phyloP scores from a whole-genome alignment of 2,888 invertebrate species.

The Ametastegia equiseti region DNA sequence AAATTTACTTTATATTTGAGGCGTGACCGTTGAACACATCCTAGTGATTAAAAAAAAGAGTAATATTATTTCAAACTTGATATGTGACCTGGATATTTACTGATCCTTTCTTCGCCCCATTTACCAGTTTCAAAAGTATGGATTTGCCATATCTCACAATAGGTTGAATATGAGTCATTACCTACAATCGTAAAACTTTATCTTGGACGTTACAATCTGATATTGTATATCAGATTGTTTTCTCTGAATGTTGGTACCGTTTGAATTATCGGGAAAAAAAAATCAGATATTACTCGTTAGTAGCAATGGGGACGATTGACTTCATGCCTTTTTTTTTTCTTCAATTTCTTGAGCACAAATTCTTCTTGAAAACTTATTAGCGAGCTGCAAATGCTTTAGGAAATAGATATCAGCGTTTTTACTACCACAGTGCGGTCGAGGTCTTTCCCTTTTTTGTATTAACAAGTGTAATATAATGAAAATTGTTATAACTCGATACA shows the following conservation, averaged over 20 bases:
- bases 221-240: neutral
- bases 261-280: neutral
- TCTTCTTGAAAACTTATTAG: neutral
- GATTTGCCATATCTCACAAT: conserved; percentile 17
- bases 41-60: neutral
- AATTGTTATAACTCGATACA: neutral
- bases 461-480: neutral
- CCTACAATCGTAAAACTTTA: neutral
- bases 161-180: conserved; percentile 9
- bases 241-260: neutral
- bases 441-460: neutral
- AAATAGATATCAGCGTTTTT: neutral
- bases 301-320: neutral
- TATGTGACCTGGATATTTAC: conserved; percentile 17
- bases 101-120: neutral
- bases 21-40: conserved; percentile 23
- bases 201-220: neutral
- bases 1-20: conserved; percentile 24
- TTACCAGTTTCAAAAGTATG: neutral
- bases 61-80: neutral
- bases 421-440: neutral
- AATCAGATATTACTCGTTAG: neutral
- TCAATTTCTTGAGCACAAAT: neutral
- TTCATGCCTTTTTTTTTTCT: neutral
- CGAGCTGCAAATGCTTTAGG: neutral